Evolutionary conservation across 2,888 invertebrate genomes (phyloP), one percentile per base, ranked within the genome.

Genomic region (Stictocephala bisonia): DNA sequence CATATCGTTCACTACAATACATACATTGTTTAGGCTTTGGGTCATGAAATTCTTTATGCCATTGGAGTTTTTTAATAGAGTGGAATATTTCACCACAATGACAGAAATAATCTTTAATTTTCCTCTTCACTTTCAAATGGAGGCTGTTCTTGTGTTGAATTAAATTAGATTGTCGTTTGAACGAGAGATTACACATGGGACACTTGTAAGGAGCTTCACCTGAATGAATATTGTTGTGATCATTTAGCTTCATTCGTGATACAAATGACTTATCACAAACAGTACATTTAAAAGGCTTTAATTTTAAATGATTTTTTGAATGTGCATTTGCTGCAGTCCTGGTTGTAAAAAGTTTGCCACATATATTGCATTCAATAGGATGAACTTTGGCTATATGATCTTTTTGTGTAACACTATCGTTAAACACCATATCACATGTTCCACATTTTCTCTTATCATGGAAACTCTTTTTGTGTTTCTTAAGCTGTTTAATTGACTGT

Each of bases 1-100:
- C 90, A 84, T 95, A 96, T 81, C 94, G 91, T 85, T 95, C 94
- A 81, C 90, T 91, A 85, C 96, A 96, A 82, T 92, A 90, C 2
- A 89, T 88, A 84, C 96, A 96, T 53, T 93, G 90, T 83, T 94
- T 93, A 31, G 95, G 94, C 82, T 91, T 90, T 27, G 88, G 86
- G 75, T 93, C 93, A 85, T 95, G 95, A 3, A 91, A 92, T 84
- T 95, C 95, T 81, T 91, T 89, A 85, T 96, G 95, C 93, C 94
- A 94, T 2, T 89, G 88, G 78, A 94, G 88, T 84, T 94, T 94
- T 79, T 93, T 93, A 82, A 91, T 91, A 67, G 94, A 93, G 81
- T 93, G 93, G 84, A 93, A 90, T 73, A 94, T 90, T 78, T 91
- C 91, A 44, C 94, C 94, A 84, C 94, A 94, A 75, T 89, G 88